Evolutionary conservation across 2,797 vertebrate species (phyloP).

Genomic region (Anguilla megastoma): DNA sequence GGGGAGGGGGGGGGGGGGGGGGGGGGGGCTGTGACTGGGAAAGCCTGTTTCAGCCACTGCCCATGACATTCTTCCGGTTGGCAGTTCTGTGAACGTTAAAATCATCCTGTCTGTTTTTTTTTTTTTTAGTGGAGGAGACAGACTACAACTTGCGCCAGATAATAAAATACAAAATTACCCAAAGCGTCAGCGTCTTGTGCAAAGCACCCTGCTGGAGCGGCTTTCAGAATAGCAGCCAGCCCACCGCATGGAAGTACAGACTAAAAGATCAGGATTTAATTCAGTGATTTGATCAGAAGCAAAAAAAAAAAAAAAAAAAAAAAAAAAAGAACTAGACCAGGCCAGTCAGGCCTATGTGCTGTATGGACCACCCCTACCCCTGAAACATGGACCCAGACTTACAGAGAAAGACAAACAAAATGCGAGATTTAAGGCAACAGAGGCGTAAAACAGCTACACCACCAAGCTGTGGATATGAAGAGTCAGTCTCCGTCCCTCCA

Average conservation of each 20-base stretch:
- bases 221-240: background rate
- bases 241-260: background rate
- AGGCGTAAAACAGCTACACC: background rate
- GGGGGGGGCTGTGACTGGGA: background rate
- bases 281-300: background rate
- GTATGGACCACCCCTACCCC: background rate
- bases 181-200: background rate
- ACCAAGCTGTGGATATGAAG: constrained; percentile 23
- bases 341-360: background rate
- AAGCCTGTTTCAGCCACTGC: background rate
- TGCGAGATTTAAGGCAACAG: constrained; percentile 22
- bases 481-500: background rate
- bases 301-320: background rate
- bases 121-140: background rate
- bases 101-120: background rate
- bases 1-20: background rate
- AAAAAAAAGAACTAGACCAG: background rate
- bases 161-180: background rate
- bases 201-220: background rate
- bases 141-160: background rate
- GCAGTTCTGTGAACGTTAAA: background rate
- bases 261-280: background rate
- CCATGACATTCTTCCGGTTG: background rate
- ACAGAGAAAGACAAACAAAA: background rate
- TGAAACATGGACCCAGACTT: background rate